phyloP scores from a whole-genome alignment of 2,888 invertebrate genomes.

The Andrena haemorrhoa region DNA sequence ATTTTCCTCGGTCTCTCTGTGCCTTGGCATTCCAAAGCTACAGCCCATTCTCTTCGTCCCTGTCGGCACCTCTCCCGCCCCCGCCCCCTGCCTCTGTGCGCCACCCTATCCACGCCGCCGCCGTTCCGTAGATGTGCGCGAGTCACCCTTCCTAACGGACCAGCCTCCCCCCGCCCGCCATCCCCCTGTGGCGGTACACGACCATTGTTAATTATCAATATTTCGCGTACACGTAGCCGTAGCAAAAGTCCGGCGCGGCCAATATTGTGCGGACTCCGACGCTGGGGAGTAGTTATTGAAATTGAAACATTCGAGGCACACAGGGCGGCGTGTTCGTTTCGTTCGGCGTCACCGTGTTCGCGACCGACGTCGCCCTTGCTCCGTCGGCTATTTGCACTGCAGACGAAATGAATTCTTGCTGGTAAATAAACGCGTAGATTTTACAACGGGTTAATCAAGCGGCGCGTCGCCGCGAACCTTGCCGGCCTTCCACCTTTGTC shows the following conservation, averaged over 20 bases:
- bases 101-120: conserved; percentile 41
- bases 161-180: conserved; percentile 48
- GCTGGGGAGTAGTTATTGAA: conserved; percentile 85
- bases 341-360: conserved; percentile 61
- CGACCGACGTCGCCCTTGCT: conserved; percentile 67
- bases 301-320: conserved; percentile 84
- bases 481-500: conserved; percentile 32
- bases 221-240: conserved; percentile 79
- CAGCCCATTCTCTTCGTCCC: conserved; percentile 59
- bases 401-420: conserved; percentile 77
- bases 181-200: conserved; percentile 75
- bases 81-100: conserved; percentile 8
- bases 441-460: conserved; percentile 78
- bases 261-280: conserved; percentile 78
- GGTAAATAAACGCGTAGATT: conserved; percentile 77
- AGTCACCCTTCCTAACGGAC: conserved; percentile 66
- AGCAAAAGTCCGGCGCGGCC: conserved; percentile 76
- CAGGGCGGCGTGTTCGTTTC: conserved; percentile 68
- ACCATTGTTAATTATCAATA: conserved; percentile 85
- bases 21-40: conserved; percentile 73
- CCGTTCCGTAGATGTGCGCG: conserved; percentile 53
- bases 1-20: conserved; percentile 73
- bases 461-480: conserved; percentile 51
- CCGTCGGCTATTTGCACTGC: conserved; percentile 73
- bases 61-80: conserved; percentile 55